phyloP scores from a whole-genome alignment of 2,797 vertebrate species.

The Ateles fusciceps region DNA sequence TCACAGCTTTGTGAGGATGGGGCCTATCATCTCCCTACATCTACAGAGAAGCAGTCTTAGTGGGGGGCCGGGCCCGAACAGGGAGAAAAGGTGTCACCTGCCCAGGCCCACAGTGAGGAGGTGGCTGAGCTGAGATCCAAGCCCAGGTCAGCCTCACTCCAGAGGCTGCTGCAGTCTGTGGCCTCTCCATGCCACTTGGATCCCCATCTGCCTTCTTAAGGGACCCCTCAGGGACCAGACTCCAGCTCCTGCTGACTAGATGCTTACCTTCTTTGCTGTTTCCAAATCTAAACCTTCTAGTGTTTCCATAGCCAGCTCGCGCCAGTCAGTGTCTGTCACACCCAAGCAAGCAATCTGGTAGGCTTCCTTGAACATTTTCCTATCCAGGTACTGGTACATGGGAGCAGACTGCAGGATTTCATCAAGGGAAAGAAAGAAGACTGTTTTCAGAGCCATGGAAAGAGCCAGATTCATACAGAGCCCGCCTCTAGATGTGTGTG shows the following conservation, averaged over 20 bases:
- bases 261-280: slow-evolving; percentile 95
- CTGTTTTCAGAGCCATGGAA: not conserved
- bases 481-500: not conserved
- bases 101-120: not conserved
- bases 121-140: not conserved
- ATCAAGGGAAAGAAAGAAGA: not conserved
- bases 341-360: slow-evolving; percentile 98
- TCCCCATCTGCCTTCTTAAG: not conserved
- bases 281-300: slow-evolving; percentile 97
- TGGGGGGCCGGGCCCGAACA: too few relatives aligned
- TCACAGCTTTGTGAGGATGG: not conserved
- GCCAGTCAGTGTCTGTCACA: slow-evolving; percentile 97
- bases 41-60: not conserved
- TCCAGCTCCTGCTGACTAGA: not conserved
- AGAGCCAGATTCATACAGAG: not conserved
- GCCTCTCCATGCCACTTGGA: not conserved
- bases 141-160: not conserved
- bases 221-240: not conserved
- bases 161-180: not conserved
- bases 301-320: slow-evolving; percentile 95
- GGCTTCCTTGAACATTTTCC: slow-evolving; percentile 96
- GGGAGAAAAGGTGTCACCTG: not conserved
- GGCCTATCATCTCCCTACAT: too few relatives aligned
- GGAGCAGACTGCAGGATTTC: slow-evolving; percentile 91
- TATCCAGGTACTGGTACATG: slow-evolving; percentile 99